Conservation (phyloP, 1,140 invertebrate genomes). For the Trichonephila inaurata region DNA sequence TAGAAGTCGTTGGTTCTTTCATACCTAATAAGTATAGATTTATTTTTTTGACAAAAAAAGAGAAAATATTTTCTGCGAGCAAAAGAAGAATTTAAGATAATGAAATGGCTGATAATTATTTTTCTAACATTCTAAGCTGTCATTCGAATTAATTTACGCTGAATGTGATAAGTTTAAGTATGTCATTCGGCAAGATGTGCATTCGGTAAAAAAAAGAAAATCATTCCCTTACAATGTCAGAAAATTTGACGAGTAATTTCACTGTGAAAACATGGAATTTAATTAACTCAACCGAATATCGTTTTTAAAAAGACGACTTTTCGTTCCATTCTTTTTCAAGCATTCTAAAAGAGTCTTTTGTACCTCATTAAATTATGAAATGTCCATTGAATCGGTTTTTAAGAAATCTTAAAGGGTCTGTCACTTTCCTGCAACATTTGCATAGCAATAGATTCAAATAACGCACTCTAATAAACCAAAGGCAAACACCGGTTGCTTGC, state of each 20-base stretch:
- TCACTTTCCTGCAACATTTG: neutral
- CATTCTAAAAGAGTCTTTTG: neutral
- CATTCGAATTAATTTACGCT: too few species aligned
- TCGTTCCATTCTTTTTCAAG: neutral
- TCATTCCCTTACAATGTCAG: neutral
- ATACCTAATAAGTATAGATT: too few species aligned
- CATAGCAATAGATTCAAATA: neutral
- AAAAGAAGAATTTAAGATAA: neutral
- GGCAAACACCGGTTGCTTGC: neutral
- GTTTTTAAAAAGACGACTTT: neutral
- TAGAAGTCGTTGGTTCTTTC: neutral
- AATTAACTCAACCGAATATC: neutral
- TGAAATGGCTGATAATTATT: neutral
- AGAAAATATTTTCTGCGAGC: neutral
- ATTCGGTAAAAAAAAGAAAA: neutral
- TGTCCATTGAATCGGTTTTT: neutral
- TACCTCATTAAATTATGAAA: neutral
- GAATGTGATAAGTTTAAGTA: neutral
- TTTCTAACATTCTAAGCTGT: neutral
- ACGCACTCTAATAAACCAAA: neutral
- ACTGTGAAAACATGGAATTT: neutral
- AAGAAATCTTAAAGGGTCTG: neutral
- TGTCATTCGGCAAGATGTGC: neutral
- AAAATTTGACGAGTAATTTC: slow-evolving; percentile 6
- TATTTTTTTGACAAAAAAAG: neutral